Evolutionary conservation across 2,888 invertebrate species (phyloP), one percentile per base, ranked within the genome.

Genomic region (Ichneumon xanthorius): DNA sequence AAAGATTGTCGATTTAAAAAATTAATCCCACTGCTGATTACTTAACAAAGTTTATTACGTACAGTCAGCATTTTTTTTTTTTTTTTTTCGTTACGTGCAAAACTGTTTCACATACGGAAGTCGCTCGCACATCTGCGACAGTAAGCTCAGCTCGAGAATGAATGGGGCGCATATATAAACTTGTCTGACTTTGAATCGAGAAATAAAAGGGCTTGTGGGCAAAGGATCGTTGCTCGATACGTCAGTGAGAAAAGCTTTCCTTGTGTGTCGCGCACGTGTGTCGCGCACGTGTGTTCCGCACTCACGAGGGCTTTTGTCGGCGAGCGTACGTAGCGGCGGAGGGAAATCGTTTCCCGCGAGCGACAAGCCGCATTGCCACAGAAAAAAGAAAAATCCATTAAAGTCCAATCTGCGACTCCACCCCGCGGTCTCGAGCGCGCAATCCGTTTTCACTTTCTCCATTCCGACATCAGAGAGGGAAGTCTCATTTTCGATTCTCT

Each of bases 401-500:
- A 73, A 73, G 80, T 87, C 80, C 82, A 87, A 87, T 87, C 76
- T 80, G 77, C 67, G 80, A 80, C 77, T 83, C 73, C 73, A 2
- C 61, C 55, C 53, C 71, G 37, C 73, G 19, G 61, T 55, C 76
- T 65, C 70, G 70, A 67, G 75, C 37, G 70, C 67, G n/a, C 50
- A 78, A 26, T 30, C 40, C 37, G 61, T 53, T 50, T 75, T 22
- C 70, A 61, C 58, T 67, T 67, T 30, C 45, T 80, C 53, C 67
- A 19, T 73, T 78, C 48, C 68, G 50, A 55, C 26, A 75, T 75
- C 87, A 88, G 87, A 88, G 88, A 88, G 89, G 89, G 88, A 89
- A 90, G 90, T 90, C 90, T 90, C 89, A 88, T 89, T 90, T 90
- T 89, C 86, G 87, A 88, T 89, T 90, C 88, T 88, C 84, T 85